Conservation (phyloP, 1,140 invertebrate species). For the Mesaphorura yosii region DNA sequence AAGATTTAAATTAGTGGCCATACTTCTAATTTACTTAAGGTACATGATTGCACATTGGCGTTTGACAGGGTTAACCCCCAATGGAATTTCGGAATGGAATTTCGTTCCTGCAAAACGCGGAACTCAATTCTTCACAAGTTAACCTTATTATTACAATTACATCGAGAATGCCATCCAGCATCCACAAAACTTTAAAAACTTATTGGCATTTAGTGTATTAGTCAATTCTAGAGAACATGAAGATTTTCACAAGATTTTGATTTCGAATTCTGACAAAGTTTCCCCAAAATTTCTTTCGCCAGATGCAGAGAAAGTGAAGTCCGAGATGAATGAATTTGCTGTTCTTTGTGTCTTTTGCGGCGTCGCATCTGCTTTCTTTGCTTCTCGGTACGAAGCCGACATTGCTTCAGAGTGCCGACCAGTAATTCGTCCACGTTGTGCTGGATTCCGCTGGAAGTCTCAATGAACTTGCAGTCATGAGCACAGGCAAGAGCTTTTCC, state of each 20-base stretch:
- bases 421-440: constrained; percentile 86
- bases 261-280: constrained; percentile 76
- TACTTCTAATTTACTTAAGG: too few species aligned
- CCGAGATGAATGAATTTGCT: constrained; percentile 29
- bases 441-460: constrained; percentile 82
- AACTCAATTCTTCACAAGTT: too few species aligned
- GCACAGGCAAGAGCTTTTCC: constrained; percentile 73
- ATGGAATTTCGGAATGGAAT: too few species aligned
- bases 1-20: too few species aligned
- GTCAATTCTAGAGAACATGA: constrained; percentile 63
- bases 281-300: constrained; percentile 69
- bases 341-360: constrained; percentile 26
- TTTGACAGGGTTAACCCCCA: too few species aligned
- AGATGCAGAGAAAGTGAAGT: constrained; percentile 60
- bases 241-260: constrained; percentile 82
- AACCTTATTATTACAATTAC: too few species aligned
- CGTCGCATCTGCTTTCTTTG: too few species aligned
- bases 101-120: too few species aligned
- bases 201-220: too few species aligned
- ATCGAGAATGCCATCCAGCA: too few species aligned
- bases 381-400: constrained; percentile 54
- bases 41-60: too few species aligned
- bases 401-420: constrained; percentile 77
- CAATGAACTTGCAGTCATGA: constrained; percentile 87
- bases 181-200: too few species aligned